phyloP scores from a whole-genome alignment of 2,888 invertebrate genomes.

The Pimpla rufipes region DNA sequence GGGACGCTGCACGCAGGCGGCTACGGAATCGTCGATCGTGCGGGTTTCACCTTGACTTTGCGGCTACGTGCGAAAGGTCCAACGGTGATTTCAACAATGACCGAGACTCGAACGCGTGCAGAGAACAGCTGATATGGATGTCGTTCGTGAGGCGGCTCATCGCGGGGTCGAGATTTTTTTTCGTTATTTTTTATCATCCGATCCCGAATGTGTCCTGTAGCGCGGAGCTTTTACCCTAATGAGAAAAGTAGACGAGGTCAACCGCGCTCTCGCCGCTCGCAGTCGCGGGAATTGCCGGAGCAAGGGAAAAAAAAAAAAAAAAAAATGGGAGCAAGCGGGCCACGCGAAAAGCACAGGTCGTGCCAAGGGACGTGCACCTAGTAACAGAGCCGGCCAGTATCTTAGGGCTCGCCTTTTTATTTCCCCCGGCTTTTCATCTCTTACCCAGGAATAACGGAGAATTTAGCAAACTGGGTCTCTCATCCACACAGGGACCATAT shows the following conservation, averaged over 20 bases:
- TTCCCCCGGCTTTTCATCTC: neutral
- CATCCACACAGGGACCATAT: neutral
- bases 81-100: neutral
- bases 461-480: conserved; percentile 18
- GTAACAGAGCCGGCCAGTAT: neutral
- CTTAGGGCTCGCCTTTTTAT: conserved; percentile 7
- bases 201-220: conserved; percentile 4
- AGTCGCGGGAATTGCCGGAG: conserved; percentile 35
- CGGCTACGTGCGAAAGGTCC: neutral
- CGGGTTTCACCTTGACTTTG: conserved; percentile 23
- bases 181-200: conserved; percentile 5
- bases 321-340: conserved; percentile 50
- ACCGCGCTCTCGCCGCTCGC: conserved; percentile 45
- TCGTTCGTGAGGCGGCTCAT: neutral
- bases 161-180: conserved; percentile 14
- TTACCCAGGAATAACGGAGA: conserved; percentile 1
- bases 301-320: conserved; percentile 32
- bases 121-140: conserved; percentile 6
- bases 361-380: conserved; percentile 43
- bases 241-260: conserved; percentile 67
- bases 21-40: conserved; percentile 5
- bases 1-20: neutral
- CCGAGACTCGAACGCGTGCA: neutral
- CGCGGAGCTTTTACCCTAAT: conserved; percentile 68
- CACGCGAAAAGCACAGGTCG: conserved; percentile 43